Evolutionary conservation across 2,888 invertebrate genomes (phyloP).

Genomic region (Cephus sareptanus): DNA sequence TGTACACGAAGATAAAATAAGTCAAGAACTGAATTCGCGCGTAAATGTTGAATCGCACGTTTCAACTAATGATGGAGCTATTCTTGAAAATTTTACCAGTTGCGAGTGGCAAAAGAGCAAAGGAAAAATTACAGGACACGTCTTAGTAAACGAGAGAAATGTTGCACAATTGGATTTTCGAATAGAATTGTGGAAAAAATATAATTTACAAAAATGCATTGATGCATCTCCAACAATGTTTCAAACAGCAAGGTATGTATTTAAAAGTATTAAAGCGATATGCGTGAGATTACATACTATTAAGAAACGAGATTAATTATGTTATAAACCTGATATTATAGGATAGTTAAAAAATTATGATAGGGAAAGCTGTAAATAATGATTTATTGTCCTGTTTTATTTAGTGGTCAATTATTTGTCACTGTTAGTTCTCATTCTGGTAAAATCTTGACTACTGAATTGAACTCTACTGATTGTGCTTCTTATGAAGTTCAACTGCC

Average conservation of each 20-base stretch:
- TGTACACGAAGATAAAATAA: slow-evolving; percentile 47
- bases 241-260: slow-evolving; percentile 63
- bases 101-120: slow-evolving; percentile 51
- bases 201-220: slow-evolving; percentile 81
- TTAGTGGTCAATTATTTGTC: slow-evolving; percentile 58
- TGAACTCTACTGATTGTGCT: slow-evolving; percentile 70
- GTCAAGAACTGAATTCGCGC: not conserved
- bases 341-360: not conserved
- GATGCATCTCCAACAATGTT: slow-evolving; percentile 80
- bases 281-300: not conserved
- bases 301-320: not conserved
- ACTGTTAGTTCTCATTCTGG: slow-evolving; percentile 83
- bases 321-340: too few relatives aligned
- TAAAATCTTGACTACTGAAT: slow-evolving; percentile 71
- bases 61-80: not conserved
- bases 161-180: not conserved
- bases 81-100: slow-evolving; percentile 13
- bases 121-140: slow-evolving; percentile 28
- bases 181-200: slow-evolving; percentile 65
- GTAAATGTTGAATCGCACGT: not conserved
- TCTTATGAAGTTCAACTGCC: slow-evolving; percentile 70
- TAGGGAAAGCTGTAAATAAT: not conserved
- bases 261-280: not conserved
- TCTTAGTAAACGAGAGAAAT: not conserved
- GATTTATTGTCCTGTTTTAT: not conserved